Percentiles rank a stretch among this genome's conserved stretches.
Conservation (phyloP, 2,113 vertebrate species). For the Atherinomorus stipes region DNA sequence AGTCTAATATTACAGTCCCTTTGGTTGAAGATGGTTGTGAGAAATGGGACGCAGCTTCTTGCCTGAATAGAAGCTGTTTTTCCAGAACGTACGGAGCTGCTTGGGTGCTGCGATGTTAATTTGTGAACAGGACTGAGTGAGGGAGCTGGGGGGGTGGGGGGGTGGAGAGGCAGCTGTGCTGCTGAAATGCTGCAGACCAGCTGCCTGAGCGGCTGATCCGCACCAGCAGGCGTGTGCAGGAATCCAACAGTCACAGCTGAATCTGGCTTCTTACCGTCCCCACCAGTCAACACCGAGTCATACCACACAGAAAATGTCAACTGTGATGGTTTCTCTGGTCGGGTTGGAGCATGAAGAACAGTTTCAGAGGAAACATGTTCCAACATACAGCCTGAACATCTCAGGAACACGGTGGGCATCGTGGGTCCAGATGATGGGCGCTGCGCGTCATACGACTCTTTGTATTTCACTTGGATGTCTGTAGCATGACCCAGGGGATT, state of each 20-base stretch:
- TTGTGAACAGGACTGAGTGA: slow-evolving; percentile 50
- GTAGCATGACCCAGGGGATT: slow-evolving; percentile 68
- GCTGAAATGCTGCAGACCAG: slow-evolving; percentile 64
- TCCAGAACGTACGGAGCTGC: background rate
- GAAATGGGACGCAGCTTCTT: background rate
- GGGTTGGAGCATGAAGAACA: background rate
- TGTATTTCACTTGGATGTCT: slow-evolving; percentile 53
- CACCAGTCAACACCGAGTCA: background rate
- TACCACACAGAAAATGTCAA: background rate
- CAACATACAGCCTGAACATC: too few species aligned
- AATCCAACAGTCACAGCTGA: slow-evolving; percentile 81
- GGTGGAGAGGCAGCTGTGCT: slow-evolving; percentile 77
- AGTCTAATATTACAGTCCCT: too few species aligned
- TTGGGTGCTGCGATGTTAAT: slow-evolving; percentile 25
- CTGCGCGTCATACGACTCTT: slow-evolving; percentile 48
- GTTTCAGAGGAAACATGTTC: too few species aligned
- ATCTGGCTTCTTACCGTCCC: slow-evolving; percentile 54
- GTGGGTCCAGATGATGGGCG: too few species aligned
- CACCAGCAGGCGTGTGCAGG: slow-evolving; percentile 81
- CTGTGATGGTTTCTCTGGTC: background rate
- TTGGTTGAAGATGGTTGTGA: background rate
- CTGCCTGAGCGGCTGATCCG: slow-evolving; percentile 75
- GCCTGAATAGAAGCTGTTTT: slow-evolving; percentile 6
- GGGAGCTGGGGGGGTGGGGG: slow-evolving; percentile 11
- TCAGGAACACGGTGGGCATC: too few species aligned